phyloP scores from a whole-genome alignment of 2,888 invertebrate species.

The Leistus spinibarbis region DNA sequence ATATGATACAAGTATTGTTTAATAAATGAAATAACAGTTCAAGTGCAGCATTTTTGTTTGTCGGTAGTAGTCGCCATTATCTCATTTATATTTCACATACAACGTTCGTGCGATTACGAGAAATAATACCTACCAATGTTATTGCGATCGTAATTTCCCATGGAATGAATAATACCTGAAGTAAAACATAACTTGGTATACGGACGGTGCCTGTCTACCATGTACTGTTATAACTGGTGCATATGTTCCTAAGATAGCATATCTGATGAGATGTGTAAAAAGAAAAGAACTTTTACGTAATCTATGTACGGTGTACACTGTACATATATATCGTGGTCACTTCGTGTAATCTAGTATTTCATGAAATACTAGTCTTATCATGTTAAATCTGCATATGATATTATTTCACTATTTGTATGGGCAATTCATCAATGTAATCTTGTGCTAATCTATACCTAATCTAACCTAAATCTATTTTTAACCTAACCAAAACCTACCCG shows the following conservation, averaged over 20 bases:
- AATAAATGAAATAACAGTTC: neutral
- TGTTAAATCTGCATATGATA: too few species aligned
- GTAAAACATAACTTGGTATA: neutral
- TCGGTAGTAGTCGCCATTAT: neutral
- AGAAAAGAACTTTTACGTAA: too few species aligned
- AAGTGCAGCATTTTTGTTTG: neutral
- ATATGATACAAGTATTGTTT: neutral
- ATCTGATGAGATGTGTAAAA: neutral
- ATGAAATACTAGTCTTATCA: too few species aligned
- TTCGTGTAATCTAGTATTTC: too few species aligned
- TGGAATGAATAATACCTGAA: slow-evolving; percentile 28
- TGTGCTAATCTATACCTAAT: too few species aligned
- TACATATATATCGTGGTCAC: too few species aligned
- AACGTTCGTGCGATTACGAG: slow-evolving; percentile 21
- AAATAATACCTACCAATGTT: slow-evolving; percentile 26
- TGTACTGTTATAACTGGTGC: neutral
- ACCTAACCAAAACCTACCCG: too few species aligned
- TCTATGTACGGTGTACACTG: too few species aligned
- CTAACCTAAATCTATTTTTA: too few species aligned
- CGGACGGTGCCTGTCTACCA: neutral
- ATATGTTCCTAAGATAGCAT: neutral
- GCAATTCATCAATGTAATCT: too few species aligned
- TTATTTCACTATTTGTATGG: too few species aligned
- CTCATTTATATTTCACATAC: slow-evolving; percentile 27
- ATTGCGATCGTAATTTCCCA: slow-evolving; percentile 26